Evolutionary conservation across 2,113 vertebrate species (phyloP).

Genomic region (Notarius lentiginosus): DNA sequence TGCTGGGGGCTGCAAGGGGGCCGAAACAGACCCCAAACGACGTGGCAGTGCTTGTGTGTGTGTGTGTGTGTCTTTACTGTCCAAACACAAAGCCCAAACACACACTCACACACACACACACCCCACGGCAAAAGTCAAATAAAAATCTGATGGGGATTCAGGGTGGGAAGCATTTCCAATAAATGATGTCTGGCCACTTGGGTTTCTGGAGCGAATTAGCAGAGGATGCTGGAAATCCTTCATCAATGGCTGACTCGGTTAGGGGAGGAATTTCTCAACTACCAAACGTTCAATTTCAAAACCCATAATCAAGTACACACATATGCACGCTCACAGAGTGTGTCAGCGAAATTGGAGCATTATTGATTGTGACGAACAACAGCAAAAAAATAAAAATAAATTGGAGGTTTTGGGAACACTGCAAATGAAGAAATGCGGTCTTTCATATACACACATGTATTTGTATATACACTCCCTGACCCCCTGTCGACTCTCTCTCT

Average conservation of each 20-base stretch:
- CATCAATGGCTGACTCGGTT: constrained; percentile 46
- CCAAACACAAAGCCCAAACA: neutral
- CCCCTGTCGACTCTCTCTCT: constrained; percentile 45
- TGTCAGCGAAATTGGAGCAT: constrained; percentile 39
- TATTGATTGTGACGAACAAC: constrained; percentile 47
- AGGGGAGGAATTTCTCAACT: constrained; percentile 48
- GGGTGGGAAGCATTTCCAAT: constrained; percentile 49
- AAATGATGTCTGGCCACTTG: constrained; percentile 53
- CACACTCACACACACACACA: constrained; percentile 28
- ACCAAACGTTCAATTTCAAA: constrained; percentile 52
- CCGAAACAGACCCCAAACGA: constrained; percentile 53
- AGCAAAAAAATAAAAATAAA: constrained; percentile 31
- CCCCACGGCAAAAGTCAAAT: constrained; percentile 46
- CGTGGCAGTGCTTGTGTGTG: constrained; percentile 45
- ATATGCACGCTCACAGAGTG: constrained; percentile 20
- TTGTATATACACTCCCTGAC: constrained; percentile 39
- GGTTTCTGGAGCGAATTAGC: constrained; percentile 52
- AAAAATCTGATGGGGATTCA: constrained; percentile 45
- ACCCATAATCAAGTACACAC: constrained; percentile 43
- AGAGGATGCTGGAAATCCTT: constrained; percentile 47
- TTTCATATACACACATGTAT: constrained; percentile 23
- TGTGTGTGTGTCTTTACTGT: constrained; percentile 20
- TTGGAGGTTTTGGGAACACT: constrained; percentile 47
- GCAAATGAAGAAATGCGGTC: constrained; percentile 48
- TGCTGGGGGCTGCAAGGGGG: constrained; percentile 51